Evolutionary conservation across 2,797 vertebrate species (phyloP), one percentile per base, ranked within the genome.

Genomic region (Allobates femoralis): DNA sequence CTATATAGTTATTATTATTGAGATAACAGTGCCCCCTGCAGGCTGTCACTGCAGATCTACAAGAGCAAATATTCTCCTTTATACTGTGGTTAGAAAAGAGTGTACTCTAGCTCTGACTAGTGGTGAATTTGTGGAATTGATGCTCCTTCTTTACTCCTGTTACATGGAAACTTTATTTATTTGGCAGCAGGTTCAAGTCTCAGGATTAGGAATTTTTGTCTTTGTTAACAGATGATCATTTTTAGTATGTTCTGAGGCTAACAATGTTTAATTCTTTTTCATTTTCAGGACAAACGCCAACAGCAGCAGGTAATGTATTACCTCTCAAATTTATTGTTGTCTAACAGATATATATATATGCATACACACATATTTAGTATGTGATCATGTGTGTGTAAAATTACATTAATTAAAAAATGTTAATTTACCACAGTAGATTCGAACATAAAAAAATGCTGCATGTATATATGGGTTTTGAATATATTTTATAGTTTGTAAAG

Each of bases 11-110:
- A 11, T 3, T 58, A 75, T 83, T 71, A 19, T 30, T 83, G 81
- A 26, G 58, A 37, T 21, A 34, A 75, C 32, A 83, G 81, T 67
- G 34, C 69, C 81, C 81, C 55, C 81, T 83, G 81, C 81, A 60
- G 81, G 55, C 64, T 19, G 15, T 28, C n/a, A 75, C 15, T 75
- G 18, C 16, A 32, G 7, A 21, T 46, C 37, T 46, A 46, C 69
- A 32, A 21, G 3, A 12, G 51, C 15, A 32, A 18, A 56, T 3
- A 30, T 78, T 56, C 32, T 56, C 32, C 34, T 28, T 58, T 78
- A 5, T 34, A 8, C 10, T 37, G 26, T 7, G 1, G 28, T 32
- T 34, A 34, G 30, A n/a, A 34, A 56, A 34, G 11, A 7, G 18
- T 34, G 53, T 50, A 58, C 55, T 56, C 23, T 32, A 37, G 28